Evolutionary conservation across 2,797 vertebrate species (phyloP).

Genomic region (Dipus sagitta): DNA sequence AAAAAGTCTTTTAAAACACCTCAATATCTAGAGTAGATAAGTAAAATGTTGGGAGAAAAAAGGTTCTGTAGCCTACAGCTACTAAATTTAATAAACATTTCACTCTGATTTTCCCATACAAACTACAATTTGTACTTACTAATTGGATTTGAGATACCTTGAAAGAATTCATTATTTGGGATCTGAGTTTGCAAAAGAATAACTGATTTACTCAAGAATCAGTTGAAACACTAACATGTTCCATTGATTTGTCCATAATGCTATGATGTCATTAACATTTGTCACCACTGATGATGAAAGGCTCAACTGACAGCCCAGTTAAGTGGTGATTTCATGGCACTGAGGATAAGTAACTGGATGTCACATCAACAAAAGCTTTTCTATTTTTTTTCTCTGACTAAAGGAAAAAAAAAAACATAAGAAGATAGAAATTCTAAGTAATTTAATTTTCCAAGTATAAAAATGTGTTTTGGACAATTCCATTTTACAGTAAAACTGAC

Average conservation of each 20-base stretch:
- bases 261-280: slow-evolving; percentile 32
- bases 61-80: background rate
- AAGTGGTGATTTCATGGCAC: slow-evolving; percentile 36
- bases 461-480: slow-evolving; percentile 17
- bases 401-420: background rate
- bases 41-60: background rate
- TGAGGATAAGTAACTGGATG: background rate
- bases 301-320: background rate
- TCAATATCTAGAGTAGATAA: background rate
- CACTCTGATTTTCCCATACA: background rate
- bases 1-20: background rate
- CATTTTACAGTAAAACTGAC: slow-evolving; percentile 10
- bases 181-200: slow-evolving; percentile 16
- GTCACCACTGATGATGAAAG: slow-evolving; percentile 26
- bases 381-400: background rate
- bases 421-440: slow-evolving; percentile 30
- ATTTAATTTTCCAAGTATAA: background rate
- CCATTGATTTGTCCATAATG: background rate
- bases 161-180: slow-evolving; percentile 47
- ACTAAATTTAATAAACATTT: background rate
- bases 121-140: background rate
- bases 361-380: slow-evolving; percentile 9
- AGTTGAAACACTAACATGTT: background rate
- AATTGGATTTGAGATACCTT: slow-evolving; percentile 40
- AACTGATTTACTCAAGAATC: slow-evolving; percentile 51